phyloP scores from a whole-genome alignment of 2,797 vertebrate genomes.

The Macroramphosus scolopax region DNA sequence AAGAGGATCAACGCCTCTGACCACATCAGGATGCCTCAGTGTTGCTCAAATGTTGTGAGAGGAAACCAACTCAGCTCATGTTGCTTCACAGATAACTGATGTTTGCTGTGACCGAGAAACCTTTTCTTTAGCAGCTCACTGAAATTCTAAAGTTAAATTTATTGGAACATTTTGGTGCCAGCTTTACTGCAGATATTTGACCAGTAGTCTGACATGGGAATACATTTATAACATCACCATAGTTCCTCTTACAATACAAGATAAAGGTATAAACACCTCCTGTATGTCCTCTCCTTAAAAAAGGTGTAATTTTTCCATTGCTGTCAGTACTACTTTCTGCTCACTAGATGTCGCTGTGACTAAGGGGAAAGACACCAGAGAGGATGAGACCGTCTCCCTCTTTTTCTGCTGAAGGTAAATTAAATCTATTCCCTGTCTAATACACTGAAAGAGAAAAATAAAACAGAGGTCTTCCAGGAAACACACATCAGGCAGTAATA shows the following conservation, averaged over 20 bases:
- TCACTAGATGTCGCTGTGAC: constrained; percentile 76
- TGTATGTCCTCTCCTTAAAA: constrained; percentile 1
- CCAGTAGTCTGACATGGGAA: background rate
- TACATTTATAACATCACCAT: too few species aligned
- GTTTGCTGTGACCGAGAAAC: background rate
- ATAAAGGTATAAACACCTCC: background rate
- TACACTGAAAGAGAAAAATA: background rate
- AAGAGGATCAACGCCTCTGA: constrained; percentile 55
- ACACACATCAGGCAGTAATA: background rate
- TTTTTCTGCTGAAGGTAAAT: constrained; percentile 4
- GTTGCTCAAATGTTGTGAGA: constrained; percentile 46
- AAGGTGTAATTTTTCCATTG: background rate
- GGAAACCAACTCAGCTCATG: constrained; percentile 23
- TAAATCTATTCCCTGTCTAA: background rate
- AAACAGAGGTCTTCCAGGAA: background rate
- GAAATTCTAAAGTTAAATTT: background rate
- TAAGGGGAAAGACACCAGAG: constrained; percentile 47
- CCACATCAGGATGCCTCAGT: constrained; percentile 50
- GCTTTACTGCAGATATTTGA: background rate
- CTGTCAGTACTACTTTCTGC: constrained; percentile 22
- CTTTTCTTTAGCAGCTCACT: background rate
- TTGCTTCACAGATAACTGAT: constrained; percentile 20
- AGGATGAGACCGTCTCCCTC: background rate
- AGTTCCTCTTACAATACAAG: too few species aligned
- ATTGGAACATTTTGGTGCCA: too few species aligned